Percentiles rank a stretch among this genome's conserved stretches.
Evolutionary conservation across 1,140 invertebrate genomes (phyloP).

Genomic region (Cephus cinctus): DNA sequence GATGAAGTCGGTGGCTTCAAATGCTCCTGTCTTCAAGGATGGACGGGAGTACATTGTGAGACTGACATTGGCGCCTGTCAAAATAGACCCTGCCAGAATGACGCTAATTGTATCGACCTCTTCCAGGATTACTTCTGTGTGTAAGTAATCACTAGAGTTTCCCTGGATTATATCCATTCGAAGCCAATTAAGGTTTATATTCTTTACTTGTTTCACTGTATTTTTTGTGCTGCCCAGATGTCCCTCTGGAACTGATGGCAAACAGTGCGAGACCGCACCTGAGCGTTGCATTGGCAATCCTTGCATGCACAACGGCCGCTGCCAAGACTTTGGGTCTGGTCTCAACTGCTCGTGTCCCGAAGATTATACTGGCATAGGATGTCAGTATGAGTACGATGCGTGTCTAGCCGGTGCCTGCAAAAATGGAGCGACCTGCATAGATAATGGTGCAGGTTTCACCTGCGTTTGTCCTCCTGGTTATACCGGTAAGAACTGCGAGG

Average conservation of each 20-base stretch:
- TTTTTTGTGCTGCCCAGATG: slow-evolving; percentile 63
- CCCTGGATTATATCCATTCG: too few relatives aligned
- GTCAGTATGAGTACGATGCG: slow-evolving; percentile 91
- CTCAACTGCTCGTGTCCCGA: slow-evolving; percentile 88
- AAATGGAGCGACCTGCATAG: slow-evolving; percentile 89
- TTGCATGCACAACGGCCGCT: slow-evolving; percentile 92
- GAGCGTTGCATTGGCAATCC: slow-evolving; percentile 94
- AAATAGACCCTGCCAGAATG: slow-evolving; percentile 85
- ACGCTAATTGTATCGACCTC: slow-evolving; percentile 88
- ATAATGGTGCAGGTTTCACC: slow-evolving; percentile 80
- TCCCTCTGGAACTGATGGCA: slow-evolving; percentile 90
- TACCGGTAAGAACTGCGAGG: slow-evolving; percentile 83
- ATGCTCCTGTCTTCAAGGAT: slow-evolving; percentile 83
- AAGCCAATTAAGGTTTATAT: slow-evolving; percentile 12
- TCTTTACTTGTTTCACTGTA: neutral
- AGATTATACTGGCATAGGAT: slow-evolving; percentile 86
- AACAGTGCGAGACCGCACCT: slow-evolving; percentile 92
- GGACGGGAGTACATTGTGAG: slow-evolving; percentile 88
- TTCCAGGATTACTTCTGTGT: slow-evolving; percentile 97
- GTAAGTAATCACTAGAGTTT: too few relatives aligned
- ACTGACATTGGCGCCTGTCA: slow-evolving; percentile 84
- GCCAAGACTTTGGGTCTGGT: slow-evolving; percentile 92
- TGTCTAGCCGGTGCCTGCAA: slow-evolving; percentile 85
- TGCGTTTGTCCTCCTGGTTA: slow-evolving; percentile 85
- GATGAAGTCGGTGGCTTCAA: slow-evolving; percentile 84